phyloP scores from a whole-genome alignment of 2,888 invertebrate species.

The Caenorhabditis doughertyi region DNA sequence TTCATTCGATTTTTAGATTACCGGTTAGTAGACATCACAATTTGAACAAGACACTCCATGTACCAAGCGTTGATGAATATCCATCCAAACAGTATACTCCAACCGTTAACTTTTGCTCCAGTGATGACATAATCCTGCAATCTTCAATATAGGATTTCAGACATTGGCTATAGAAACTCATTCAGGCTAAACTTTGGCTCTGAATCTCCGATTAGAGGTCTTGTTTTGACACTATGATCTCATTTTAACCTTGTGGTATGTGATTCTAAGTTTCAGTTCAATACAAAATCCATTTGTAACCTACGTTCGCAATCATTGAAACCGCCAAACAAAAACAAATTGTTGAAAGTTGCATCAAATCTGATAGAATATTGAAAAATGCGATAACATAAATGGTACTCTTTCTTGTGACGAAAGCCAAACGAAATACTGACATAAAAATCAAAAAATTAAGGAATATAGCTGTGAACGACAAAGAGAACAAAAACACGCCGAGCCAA shows the following conservation, averaged over 20 bases:
- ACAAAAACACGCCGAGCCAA: not conserved
- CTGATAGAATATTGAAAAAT: conserved; percentile 20
- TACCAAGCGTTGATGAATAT: conserved; percentile 59
- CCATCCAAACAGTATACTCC: conserved; percentile 23
- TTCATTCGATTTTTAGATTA: not conserved
- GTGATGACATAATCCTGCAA: conserved; percentile 16
- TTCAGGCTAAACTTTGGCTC: not conserved
- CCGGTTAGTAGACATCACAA: conserved; percentile 52
- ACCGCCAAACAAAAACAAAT: conserved; percentile 1
- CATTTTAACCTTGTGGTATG: not conserved
- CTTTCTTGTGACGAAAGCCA: conserved; percentile 5
- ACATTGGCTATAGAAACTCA: no score
- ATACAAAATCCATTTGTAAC: not conserved
- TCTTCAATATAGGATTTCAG: no score
- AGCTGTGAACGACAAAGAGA: not conserved
- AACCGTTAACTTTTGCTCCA: not conserved
- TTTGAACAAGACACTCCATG: conserved; percentile 52
- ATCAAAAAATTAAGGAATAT: conserved; percentile 33
- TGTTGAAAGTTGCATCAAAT: conserved; percentile 5
- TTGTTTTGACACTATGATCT: no score
- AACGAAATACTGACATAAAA: conserved; percentile 28
- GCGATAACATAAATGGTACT: conserved; percentile 16
- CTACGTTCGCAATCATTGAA: conserved; percentile 7
- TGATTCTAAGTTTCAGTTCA: not conserved
- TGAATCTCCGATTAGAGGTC: no score